These are phyloP conservation scores for Ophion slaviceki DNA, from an alignment of 2,888 invertebrate genomes.

Conservation along the genomic window DNA sequence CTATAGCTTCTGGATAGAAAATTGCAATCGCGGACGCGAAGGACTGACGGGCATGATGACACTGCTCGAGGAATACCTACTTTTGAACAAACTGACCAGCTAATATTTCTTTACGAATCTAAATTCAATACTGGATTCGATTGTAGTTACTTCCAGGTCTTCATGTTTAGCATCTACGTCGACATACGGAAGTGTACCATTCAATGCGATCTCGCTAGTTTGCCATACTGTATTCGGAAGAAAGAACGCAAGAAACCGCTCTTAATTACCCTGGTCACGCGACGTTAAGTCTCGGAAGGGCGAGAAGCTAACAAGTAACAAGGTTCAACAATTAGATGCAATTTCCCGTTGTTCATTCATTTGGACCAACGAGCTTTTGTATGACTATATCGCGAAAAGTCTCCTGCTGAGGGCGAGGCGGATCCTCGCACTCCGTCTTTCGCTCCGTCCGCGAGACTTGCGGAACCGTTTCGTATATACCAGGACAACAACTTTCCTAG, in stretches of 20 bases:
- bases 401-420: slow-evolving; percentile 24
- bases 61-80: no score
- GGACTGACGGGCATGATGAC: not conserved
- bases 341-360: slow-evolving; percentile 81
- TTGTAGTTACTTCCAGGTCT: not conserved
- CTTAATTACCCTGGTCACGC: slow-evolving; percentile 31
- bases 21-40: not conserved
- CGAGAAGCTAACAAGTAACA: slow-evolving; percentile 61
- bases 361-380: slow-evolving; percentile 78
- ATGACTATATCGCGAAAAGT: slow-evolving; percentile 36
- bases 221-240: not conserved
- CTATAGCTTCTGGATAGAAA: not conserved
- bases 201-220: not conserved
- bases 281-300: slow-evolving; percentile 42
- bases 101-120: no score
- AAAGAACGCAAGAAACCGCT: not conserved
- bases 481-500: slow-evolving; percentile 55
- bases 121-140: no score
- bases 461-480: slow-evolving; percentile 44
- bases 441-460: slow-evolving; percentile 23
- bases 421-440: slow-evolving; percentile 38
- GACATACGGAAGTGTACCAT: not conserved
- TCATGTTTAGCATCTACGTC: not conserved
- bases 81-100: no score
- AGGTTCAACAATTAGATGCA: slow-evolving; percentile 77